Evolutionary conservation across 2,797 vertebrate species (phyloP).

Genomic region (Pelodytes ibericus): DNA sequence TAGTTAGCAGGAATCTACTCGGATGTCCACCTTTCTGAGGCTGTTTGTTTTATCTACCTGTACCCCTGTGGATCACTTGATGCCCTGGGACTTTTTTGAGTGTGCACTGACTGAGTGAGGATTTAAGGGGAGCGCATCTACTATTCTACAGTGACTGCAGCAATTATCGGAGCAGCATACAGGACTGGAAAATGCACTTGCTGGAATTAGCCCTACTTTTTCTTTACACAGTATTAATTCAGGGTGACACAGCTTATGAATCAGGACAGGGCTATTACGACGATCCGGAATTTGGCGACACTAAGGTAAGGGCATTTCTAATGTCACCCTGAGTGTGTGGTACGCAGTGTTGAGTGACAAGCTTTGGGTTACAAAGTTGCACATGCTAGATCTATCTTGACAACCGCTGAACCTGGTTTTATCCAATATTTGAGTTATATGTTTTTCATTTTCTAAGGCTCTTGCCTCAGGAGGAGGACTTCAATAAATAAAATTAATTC

Average conservation of each 20-base stretch:
- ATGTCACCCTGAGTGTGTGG: background rate
- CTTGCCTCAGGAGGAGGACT: background rate
- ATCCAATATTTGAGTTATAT: too few species aligned
- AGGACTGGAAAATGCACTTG: constrained; percentile 74
- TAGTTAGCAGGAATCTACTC: constrained; percentile 56
- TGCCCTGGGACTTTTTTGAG: constrained; percentile 19
- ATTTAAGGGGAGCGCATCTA: constrained; percentile 27
- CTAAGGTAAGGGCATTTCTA: constrained; percentile 77
- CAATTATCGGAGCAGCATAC: constrained; percentile 23
- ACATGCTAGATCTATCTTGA: too few species aligned
- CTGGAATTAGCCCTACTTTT: constrained; percentile 69
- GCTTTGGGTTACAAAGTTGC: background rate
- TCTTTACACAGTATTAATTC: constrained; percentile 67
- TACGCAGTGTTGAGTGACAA: background rate
- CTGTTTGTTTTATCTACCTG: constrained; percentile 39
- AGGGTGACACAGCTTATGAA: constrained; percentile 79
- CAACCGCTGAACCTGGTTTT: too few species aligned
- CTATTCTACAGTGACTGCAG: background rate
- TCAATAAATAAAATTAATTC: background rate
- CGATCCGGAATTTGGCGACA: constrained; percentile 80
- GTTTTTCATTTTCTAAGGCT: background rate
- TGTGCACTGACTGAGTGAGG: constrained; percentile 26
- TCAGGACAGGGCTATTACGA: constrained; percentile 82
- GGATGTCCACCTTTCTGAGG: constrained; percentile 72
- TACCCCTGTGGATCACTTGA: constrained; percentile 56